A percentile compares a stretch with the other conserved stretches of the same genome.
Conservation (phyloP, 2,888 invertebrate genomes). For the Cephus pygmeus region DNA sequence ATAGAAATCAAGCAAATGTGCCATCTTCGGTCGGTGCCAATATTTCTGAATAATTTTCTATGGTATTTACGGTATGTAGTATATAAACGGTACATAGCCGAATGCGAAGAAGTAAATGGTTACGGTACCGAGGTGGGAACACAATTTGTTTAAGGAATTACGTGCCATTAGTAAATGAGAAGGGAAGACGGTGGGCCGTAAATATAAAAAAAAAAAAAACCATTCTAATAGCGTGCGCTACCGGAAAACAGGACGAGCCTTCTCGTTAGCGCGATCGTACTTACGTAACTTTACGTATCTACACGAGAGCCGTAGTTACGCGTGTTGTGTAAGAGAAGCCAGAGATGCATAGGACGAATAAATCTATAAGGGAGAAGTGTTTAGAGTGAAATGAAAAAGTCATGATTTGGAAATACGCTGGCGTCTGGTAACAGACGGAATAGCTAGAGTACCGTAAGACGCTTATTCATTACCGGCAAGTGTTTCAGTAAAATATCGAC, state of each 20-base stretch:
- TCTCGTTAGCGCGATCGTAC: constrained; percentile 28
- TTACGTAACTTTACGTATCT: neutral
- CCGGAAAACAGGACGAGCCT: constrained; percentile 14
- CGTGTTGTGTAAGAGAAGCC: neutral
- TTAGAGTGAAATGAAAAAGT: no score
- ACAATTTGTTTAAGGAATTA: constrained; percentile 10
- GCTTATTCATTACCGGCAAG: neutral
- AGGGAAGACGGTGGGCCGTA: constrained; percentile 21
- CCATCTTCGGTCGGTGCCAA: neutral
- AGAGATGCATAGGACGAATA: neutral
- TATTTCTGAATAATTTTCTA: neutral
- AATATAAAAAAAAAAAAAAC: neutral
- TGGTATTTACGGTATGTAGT: neutral
- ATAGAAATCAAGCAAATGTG: neutral
- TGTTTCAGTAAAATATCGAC: neutral
- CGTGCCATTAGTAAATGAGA: constrained; percentile 28
- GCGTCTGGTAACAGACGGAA: neutral
- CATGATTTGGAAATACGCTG: neutral
- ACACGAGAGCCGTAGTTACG: neutral
- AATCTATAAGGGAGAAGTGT: neutral
- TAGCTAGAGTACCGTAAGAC: neutral
- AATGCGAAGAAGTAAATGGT: neutral
- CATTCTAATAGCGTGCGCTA: constrained; percentile 4
- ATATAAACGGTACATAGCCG: neutral
- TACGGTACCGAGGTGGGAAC: neutral